Evolutionary conservation across 2,888 invertebrate genomes (phyloP), one percentile per base, ranked within the genome.

Genomic region (Leucania comma): DNA sequence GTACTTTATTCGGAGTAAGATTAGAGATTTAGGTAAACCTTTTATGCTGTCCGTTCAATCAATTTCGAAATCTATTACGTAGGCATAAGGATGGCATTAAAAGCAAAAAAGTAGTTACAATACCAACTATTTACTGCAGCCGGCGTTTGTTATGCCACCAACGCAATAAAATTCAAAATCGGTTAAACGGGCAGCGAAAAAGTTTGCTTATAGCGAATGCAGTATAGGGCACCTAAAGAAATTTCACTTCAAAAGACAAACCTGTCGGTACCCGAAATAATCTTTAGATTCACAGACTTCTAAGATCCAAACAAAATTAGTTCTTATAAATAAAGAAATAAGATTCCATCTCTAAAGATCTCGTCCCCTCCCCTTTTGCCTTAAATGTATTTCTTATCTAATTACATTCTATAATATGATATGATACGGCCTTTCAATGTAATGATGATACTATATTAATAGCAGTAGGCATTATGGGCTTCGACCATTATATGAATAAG

Each of bases 401-500:
- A 60, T 71, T 51, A 50, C 60, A 51, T 63, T 63, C n/a, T 64
- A 58, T 51, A 17, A 50, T 72, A 46, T 38, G 17, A 51, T 62
- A 68, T 58, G 20, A 50, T 56, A 67, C 62, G 64, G 51, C 58
- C 46, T 79, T 82, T 51, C 17, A 65, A 46, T 59, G 53, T 64
- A 54, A 72, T 53, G 32, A 35, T 58, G 48, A 58, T 68, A 53
- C n/a, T 77, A 46, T 77, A 57, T 66, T 26, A 50, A 64, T 50
- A 59, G 10, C 26, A 62, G 9, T 51, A 62, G 29, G 54, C 29
- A 48, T 20, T 42, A 54, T 65, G 69, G 60, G 83, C 76, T 53
- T 68, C 59, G 61, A 77, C 77, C 69, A 73, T 59, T 77, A 60
- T 69, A 65, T 12, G 9, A 54, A n/a, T 61, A 64, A 64, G 56